phyloP scores from a whole-genome alignment of 2,888 invertebrate species.

The Liopterus haemorrhoidalis region DNA sequence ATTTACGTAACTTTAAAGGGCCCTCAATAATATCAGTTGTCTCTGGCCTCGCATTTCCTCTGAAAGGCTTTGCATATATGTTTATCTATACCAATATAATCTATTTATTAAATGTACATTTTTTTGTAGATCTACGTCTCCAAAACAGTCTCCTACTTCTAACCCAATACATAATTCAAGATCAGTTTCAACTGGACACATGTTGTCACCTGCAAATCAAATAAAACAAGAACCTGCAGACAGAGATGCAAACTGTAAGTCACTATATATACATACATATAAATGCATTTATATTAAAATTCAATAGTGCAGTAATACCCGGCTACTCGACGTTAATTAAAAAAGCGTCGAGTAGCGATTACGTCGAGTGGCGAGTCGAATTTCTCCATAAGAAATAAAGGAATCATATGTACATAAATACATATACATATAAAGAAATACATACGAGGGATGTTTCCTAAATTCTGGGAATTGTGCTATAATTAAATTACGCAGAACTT shows the following conservation, averaged over 20 bases:
- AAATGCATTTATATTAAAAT: background rate
- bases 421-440: too few relatives aligned
- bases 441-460: too few relatives aligned
- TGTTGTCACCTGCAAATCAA: constrained; percentile 5
- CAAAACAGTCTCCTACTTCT: constrained; percentile 7
- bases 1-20: too few relatives aligned
- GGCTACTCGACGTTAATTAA: too few relatives aligned
- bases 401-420: too few relatives aligned
- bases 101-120: background rate
- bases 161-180: constrained; percentile 20
- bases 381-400: too few relatives aligned
- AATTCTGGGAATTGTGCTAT: too few relatives aligned
- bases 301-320: too few relatives aligned
- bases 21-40: constrained; percentile 9
- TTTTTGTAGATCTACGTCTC: constrained; percentile 19
- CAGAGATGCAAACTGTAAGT: constrained; percentile 40
- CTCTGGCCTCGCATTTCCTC: constrained; percentile 10
- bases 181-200: constrained; percentile 21
- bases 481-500: too few relatives aligned
- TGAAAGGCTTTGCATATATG: constrained; percentile 7
- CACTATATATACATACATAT: constrained; percentile 4
- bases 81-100: constrained; percentile 7
- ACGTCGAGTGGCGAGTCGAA: too few relatives aligned
- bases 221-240: constrained; percentile 43
- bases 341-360: too few relatives aligned